Evolutionary conservation across 1,140 invertebrate species (phyloP).

Genomic region (Cotesia vestalis): DNA sequence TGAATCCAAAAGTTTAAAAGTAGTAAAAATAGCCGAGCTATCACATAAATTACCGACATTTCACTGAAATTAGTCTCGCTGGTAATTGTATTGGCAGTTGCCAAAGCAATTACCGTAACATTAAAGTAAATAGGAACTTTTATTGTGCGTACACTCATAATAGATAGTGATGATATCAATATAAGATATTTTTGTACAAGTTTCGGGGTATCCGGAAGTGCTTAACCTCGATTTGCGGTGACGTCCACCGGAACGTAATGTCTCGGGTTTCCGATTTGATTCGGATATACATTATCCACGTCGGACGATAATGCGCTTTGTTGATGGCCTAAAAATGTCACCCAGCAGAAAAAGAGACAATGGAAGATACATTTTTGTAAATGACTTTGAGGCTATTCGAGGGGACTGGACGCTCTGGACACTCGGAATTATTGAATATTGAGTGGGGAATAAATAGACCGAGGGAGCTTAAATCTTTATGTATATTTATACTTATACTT

Average conservation of each 20-base stretch:
- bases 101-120: conserved; percentile 22
- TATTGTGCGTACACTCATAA: conserved; percentile 44
- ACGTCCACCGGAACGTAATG: conserved; percentile 43
- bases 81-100: conserved; percentile 35
- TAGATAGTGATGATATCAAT: conserved; percentile 12
- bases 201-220: conserved; percentile 47
- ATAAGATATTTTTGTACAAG: too few species aligned
- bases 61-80: conserved; percentile 33
- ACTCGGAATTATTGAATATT: conserved; percentile 56
- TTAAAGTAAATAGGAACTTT: conserved; percentile 25
- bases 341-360: conserved; percentile 9
- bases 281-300: conserved; percentile 51
- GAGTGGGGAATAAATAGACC: conserved; percentile 36
- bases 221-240: conserved; percentile 55
- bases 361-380: not conserved
- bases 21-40: not conserved
- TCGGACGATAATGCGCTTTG: too few species aligned
- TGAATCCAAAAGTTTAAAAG: too few species aligned
- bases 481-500: too few species aligned
- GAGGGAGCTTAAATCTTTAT: not conserved
- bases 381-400: conserved; percentile 34
- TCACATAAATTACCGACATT: not conserved
- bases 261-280: conserved; percentile 51
- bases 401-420: conserved; percentile 18
- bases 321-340: not conserved